A percentile compares a stretch with the other conserved stretches of the same genome.
Conservation (phyloP, 2,888 invertebrate genomes). For the Priocnemis perturbator region DNA sequence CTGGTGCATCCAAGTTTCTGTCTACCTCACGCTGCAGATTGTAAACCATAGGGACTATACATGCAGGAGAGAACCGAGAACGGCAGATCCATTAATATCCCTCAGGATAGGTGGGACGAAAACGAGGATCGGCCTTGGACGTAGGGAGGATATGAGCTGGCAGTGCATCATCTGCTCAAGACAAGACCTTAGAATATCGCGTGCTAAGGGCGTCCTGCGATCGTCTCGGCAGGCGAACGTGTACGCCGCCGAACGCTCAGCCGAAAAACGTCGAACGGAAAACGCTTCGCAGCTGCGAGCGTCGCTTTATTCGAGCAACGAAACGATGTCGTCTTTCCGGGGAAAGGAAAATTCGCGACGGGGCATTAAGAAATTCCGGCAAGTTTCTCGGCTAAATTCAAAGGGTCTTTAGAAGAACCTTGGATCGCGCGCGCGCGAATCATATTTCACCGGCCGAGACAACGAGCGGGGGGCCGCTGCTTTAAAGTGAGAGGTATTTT, state of each 20-base stretch:
- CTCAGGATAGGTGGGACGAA: slow-evolving; percentile 55
- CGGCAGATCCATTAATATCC: slow-evolving; percentile 65
- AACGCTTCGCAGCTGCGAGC: too few species aligned
- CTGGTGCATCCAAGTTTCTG: slow-evolving; percentile 10
- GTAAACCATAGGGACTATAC: slow-evolving; percentile 30
- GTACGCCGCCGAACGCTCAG: background rate
- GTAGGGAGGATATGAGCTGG: slow-evolving; percentile 35
- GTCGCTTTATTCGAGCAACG: too few species aligned
- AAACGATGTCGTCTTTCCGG: background rate
- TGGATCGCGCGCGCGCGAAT: too few species aligned
- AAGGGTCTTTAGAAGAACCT: too few species aligned
- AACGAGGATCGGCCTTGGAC: slow-evolving; percentile 48
- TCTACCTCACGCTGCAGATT: slow-evolving; percentile 16
- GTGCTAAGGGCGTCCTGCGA: slow-evolving; percentile 1
- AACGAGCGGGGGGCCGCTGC: too few species aligned
- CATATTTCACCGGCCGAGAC: too few species aligned
- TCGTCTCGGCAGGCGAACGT: background rate
- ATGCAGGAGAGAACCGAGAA: slow-evolving; percentile 30
- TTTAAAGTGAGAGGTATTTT: too few species aligned
- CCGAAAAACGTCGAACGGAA: too few species aligned
- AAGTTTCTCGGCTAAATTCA: too few species aligned
- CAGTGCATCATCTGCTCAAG: slow-evolving; percentile 64
- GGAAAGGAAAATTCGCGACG: background rate
- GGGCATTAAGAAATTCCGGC: slow-evolving; percentile 7
- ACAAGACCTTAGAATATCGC: slow-evolving; percentile 57